Evolutionary conservation across 1,140 invertebrate genomes (phyloP), one percentile per base, ranked within the genome.

Genomic region (Neodiprion fabricii): DNA sequence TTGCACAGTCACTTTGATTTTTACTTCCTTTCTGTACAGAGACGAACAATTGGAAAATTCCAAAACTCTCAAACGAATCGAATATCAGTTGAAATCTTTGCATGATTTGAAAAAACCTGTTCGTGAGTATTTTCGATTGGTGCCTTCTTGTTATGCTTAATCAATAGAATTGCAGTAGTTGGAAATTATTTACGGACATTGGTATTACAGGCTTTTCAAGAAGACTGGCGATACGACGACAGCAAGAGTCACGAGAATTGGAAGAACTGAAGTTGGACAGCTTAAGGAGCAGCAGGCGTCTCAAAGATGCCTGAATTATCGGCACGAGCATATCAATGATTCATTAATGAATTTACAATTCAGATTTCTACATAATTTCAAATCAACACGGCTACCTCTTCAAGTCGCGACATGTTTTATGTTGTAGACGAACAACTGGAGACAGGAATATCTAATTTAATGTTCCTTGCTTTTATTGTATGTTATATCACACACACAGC

Each of bases 1-100:
- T 73, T 86, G 85, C 72, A 71, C 78, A 10, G 11, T 78, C 65
- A 81, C 75, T 14, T 76, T 86, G 17, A 23, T 86, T 9, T 83
- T 77, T 72, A 79, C 80, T n/a, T 86, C 85, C 71, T 84, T 74
- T 61, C 79, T 68, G 71, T 81, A 85, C 28, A 83, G 76, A 75
- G 85, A 86, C 72, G 75, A 79, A 67, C 76, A 81, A 14, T 12
- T 81, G 5, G 83, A 85, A 71, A 85, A 82, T 76, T 78, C 78
- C 74, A 84, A 80, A 76, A 72, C 76, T 14, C 75, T 86, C 23
- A 75, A 77, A 76, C 75, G 83, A 68, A 86, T 86, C 50, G 85
- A 86, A 72, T 77, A 81, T 73, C 78, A 79, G 47, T 74, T 86
- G 21, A 72, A 81, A 74, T 65, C 70, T 10, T 77, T 86, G 28